A percentile compares a stretch with the other conserved stretches of the same genome.
Conservation (phyloP, 2,797 vertebrate species). For the Pogonophryne albipinna region DNA sequence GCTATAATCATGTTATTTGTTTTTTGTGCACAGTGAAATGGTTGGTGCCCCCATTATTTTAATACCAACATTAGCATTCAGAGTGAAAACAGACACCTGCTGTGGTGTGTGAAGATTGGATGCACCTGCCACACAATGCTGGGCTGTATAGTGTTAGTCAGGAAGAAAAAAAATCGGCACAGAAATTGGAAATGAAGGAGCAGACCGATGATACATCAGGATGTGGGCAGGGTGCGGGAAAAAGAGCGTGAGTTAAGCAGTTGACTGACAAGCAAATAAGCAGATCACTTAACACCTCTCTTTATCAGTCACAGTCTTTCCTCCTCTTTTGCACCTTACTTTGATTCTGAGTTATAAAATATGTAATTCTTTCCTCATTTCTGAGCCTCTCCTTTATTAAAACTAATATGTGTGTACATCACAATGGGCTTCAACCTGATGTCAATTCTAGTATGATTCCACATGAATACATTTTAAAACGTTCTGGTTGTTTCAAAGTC, state of each 20-base stretch:
- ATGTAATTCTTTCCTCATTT: slow-evolving; percentile 1
- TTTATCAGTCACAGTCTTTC: slow-evolving; percentile 26
- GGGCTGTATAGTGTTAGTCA: slow-evolving; percentile 31
- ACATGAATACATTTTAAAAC: neutral
- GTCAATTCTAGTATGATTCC: neutral
- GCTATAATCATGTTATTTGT: neutral
- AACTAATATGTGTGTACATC: slow-evolving; percentile 2
- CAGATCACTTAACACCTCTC: slow-evolving; percentile 60
- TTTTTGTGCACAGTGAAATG: slow-evolving; percentile 25
- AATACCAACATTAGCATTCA: slow-evolving; percentile 71
- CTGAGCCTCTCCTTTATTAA: neutral
- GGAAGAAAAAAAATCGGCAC: slow-evolving; percentile 26
- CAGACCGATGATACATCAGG: slow-evolving; percentile 44
- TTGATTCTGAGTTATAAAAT: slow-evolving; percentile 34
- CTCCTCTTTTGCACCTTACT: slow-evolving; percentile 39
- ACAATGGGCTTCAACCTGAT: neutral
- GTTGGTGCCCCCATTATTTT: slow-evolving; percentile 41
- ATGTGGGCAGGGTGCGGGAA: slow-evolving; percentile 40
- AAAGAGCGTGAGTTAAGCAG: slow-evolving; percentile 12
- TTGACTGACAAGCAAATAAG: slow-evolving; percentile 74
- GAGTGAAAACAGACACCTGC: slow-evolving; percentile 66
- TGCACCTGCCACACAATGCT: slow-evolving; percentile 53
- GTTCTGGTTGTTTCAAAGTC: neutral
- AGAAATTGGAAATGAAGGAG: slow-evolving; percentile 49
- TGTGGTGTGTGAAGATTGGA: slow-evolving; percentile 54